phyloP scores from a whole-genome alignment of 2,888 invertebrate genomes.

The Exocentrus adspersus region DNA sequence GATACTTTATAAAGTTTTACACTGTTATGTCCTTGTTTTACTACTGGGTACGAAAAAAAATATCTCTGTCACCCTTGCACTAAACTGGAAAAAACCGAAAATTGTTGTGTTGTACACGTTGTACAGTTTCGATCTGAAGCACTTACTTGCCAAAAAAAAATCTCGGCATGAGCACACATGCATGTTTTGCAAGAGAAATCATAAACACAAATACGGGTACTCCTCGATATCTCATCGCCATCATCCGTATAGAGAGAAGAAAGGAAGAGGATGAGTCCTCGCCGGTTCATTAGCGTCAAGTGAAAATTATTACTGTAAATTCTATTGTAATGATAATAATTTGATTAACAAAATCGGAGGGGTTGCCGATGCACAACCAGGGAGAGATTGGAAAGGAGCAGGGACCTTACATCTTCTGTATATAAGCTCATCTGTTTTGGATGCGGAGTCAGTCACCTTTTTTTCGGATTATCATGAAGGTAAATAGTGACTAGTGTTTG shows the following conservation, averaged over 20 bases:
- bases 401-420: constrained; percentile 7
- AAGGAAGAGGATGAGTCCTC: not conserved
- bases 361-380: not conserved
- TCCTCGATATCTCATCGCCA: not conserved
- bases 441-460: constrained; percentile 12
- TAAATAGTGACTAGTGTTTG: not conserved
- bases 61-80: too few species aligned
- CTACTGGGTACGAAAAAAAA: too few species aligned
- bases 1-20: too few species aligned
- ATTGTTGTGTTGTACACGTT: too few species aligned
- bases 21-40: too few species aligned
- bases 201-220: not conserved
- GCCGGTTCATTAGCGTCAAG: constrained; percentile 7
- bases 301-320: constrained; percentile 20
- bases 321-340: constrained; percentile 14
- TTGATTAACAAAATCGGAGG: constrained; percentile 13
- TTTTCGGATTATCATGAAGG: constrained; percentile 23
- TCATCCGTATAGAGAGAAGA: not conserved
- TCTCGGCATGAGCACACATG: too few species aligned
- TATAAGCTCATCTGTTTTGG: constrained; percentile 12
- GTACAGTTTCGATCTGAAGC: too few species aligned
- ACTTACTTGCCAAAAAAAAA: too few species aligned
- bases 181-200: not conserved
- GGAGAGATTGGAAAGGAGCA: constrained; percentile 15
- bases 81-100: too few species aligned